Percentiles rank a stretch among this genome's conserved stretches.
These are phyloP conservation scores for Lepeophtheirus nordmannii DNA, from an alignment of 2,888 invertebrate genomes.

Conservation along the genomic window DNA sequence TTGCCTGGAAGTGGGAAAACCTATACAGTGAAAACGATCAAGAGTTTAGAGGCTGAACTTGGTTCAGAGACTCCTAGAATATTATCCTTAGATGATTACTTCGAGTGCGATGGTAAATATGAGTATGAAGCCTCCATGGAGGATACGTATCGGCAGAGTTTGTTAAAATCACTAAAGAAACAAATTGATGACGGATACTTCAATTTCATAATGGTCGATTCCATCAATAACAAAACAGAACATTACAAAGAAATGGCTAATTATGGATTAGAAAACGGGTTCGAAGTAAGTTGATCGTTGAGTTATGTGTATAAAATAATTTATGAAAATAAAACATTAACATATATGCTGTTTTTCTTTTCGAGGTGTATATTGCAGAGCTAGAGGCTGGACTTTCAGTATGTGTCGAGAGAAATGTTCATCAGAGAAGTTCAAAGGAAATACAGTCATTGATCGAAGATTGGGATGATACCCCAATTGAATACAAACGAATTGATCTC, in stretches of 20 bases:
- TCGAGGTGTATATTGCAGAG: slow-evolving; percentile 75
- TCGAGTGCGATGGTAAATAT: slow-evolving; percentile 43
- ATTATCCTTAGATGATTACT: slow-evolving; percentile 86
- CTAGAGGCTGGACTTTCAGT: slow-evolving; percentile 61
- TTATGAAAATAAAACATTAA: slow-evolving; percentile 11
- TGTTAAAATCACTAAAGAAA: slow-evolving; percentile 77
- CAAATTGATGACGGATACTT: slow-evolving; percentile 77
- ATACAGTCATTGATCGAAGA: slow-evolving; percentile 52
- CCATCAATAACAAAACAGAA: slow-evolving; percentile 63
- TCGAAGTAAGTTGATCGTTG: slow-evolving; percentile 47
- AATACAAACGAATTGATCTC: slow-evolving; percentile 64
- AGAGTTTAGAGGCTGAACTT: slow-evolving; percentile 59
- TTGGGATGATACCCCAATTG: slow-evolving; percentile 63
- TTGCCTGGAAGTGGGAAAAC: slow-evolving; percentile 87
- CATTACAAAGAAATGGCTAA: slow-evolving; percentile 77
- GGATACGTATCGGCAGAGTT: slow-evolving; percentile 57
- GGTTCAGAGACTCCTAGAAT: slow-evolving; percentile 79
- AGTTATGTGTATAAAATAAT: too few relatives aligned
- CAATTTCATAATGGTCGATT: slow-evolving; percentile 80
- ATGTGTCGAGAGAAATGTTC: slow-evolving; percentile 69
- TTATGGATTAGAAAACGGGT: slow-evolving; percentile 63
- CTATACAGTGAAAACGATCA: slow-evolving; percentile 53
- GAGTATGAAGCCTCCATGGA: slow-evolving; percentile 76
- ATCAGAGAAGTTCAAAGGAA: slow-evolving; percentile 59
- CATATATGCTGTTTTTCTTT: slow-evolving; percentile 26